These are phyloP conservation scores for Oreamnos americanus DNA, from an alignment of 2,113 vertebrate species.

Conservation along the genomic window DNA sequence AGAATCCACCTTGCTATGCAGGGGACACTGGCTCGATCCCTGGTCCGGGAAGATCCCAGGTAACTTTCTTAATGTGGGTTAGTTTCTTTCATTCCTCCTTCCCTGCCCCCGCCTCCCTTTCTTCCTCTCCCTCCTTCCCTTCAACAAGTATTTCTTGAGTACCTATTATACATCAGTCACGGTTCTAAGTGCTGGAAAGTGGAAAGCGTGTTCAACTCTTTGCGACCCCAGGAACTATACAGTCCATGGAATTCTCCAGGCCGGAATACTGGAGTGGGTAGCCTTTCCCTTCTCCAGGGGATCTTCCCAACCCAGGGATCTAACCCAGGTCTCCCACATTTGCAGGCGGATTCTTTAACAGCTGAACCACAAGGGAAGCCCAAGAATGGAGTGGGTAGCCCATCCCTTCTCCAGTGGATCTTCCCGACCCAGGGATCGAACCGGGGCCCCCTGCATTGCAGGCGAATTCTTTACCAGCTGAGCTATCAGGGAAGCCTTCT, in stretches of 20 bases:
- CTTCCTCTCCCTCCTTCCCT: no score
- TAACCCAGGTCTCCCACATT: neutral
- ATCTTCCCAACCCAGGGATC: neutral
- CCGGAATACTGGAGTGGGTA: neutral
- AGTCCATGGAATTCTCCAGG: neutral
- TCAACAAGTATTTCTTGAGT: neutral
- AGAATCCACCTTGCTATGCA: neutral
- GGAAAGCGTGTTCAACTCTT: neutral
- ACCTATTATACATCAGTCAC: neutral
- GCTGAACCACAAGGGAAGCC: neutral
- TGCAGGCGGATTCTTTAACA: neutral
- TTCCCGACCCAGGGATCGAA: fast-evolving
- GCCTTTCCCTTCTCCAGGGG: neutral
- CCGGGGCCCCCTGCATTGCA: neutral
- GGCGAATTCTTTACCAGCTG: neutral
- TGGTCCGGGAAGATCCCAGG: neutral
- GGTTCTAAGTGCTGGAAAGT: neutral
- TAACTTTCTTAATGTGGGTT: neutral
- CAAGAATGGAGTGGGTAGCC: neutral
- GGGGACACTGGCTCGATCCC: neutral
- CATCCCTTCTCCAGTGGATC: neutral
- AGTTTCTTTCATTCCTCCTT: neutral
- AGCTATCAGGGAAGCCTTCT: neutral
- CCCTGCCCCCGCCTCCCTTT: neutral
- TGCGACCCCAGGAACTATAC: neutral